Base-by-base conservation (phyloP, 2,797 vertebrate genomes). In the Allobates femoralis region DNA sequence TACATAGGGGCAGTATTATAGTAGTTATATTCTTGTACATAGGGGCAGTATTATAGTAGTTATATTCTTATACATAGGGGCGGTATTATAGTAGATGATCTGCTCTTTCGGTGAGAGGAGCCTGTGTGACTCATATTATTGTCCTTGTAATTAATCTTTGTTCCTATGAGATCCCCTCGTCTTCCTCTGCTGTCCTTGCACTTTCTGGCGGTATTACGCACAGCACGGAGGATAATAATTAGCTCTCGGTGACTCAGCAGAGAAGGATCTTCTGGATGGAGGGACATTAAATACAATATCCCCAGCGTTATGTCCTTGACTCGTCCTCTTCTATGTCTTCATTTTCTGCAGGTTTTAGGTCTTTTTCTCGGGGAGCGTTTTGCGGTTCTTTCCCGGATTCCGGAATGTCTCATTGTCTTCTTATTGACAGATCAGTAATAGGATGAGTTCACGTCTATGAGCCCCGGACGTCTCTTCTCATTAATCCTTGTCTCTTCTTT, bases 101-200 rank as follows among this genome's bases (percentile, higher is more conserved):
- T 21, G 30, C 10, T 15, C 60, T 19, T 18, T 69, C 1, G 19
- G 1, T 28, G n/a, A 10, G 15, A 66, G 26, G 15, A 66, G 26
- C 30, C 30, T 69, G 30, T 69, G 16, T 69, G 32, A 34, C 4
- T 21, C 66, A 30, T 7, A 0, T 34, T 37, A 19, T 15, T 69
- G 30, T 69, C 66, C 66, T 21, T 69, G 66, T 69, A 34, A 69
- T 71, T 37, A 71, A 71, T 71, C 30, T 69, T 34, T 16, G 0
- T 19, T 69, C 10, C 26, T 71, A 19, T 8, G 16, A 5, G 21
- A 67, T 5, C 18, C 30, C 64, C 30, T 30, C 18, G 8, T 19
- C 18, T 8, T 71, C 34, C 67, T 71, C 32, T 41, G 67, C 67
- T 37, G 67, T 71, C 67, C 32, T 71, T 37, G 67, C 67, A 71